These are phyloP conservation scores for Drosophila oshimai DNA, from an alignment of 1,140 invertebrate species.

Conservation along the genomic window DNA sequence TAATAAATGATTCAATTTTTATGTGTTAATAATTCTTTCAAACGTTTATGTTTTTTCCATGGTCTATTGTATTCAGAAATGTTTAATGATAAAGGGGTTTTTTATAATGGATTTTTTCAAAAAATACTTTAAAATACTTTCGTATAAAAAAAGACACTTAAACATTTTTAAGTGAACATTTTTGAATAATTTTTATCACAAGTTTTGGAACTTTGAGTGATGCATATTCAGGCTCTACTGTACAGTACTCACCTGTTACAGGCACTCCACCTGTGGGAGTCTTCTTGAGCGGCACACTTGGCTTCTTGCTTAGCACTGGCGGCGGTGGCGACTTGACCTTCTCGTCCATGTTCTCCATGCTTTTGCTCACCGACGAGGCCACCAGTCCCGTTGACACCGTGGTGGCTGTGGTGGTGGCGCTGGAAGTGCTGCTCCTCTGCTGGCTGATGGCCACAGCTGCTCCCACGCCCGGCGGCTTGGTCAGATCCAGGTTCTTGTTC, in stretches of 20 bases:
- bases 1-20: no score
- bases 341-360: conserved; percentile 78
- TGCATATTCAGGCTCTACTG: not conserved
- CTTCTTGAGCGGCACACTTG: conserved; percentile 86
- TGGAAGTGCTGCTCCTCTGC: conserved; percentile 34
- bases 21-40: no score
- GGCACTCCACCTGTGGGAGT: conserved; percentile 84
- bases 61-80: no score
- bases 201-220: not conserved
- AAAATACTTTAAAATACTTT: not conserved
- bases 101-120: no score
- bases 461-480: conserved; percentile 56
- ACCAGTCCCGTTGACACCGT: not conserved
- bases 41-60: no score
- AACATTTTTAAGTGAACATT: no score
- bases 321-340: conserved; percentile 77
- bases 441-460: conserved; percentile 23
- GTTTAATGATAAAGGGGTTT: no score
- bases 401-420: conserved; percentile 19
- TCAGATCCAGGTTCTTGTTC: conserved; percentile 78
- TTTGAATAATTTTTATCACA: no score
- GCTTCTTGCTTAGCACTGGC: conserved; percentile 84
- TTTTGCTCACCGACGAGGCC: conserved; percentile 67
- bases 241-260: conserved; percentile 73
- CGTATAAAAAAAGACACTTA: no score